Base-by-base conservation (phyloP, 2,888 invertebrate genomes). In the Brachycybe producta region DNA sequence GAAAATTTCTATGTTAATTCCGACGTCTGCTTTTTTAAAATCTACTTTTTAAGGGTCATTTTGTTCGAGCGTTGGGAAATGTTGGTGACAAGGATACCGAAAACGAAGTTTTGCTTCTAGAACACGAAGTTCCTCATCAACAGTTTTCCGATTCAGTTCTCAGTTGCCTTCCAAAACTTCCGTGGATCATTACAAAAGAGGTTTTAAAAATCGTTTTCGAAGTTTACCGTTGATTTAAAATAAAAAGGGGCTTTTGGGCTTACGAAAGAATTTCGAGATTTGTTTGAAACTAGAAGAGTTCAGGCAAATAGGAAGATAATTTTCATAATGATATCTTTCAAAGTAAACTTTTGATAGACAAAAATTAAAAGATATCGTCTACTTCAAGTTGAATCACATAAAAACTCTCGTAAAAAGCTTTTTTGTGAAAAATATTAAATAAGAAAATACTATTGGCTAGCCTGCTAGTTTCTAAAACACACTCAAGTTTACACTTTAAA, bases 111-210 rank as follows among this genome's bases (percentile, higher is more conserved):
- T 77, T 98, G 35, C 72, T 98, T 2, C 66, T 97, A 53, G 97
- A 98, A 62, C 94, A 98, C 64, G 97, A 97, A 67, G 84, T 98
- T 2, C 97, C 95, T 0, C 94, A 97, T 64, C 84, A 85, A 57
- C 79, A 85, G 57, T 98, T 98, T 70, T 91, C 94, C 1, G 87
- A 92, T 60, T 83, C 86, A 28, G 98, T 98, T 15, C 75, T 94
- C 1, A 80, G 80, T 50, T 97, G 88, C 64, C 72, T 98, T 39
- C 98, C 98, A 0, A 75, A 80, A 55, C 65, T 86, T 61, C 88
- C 92, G 24, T 95, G 94, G 92, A 68, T 73, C 23, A 91, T 95
- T 57, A 82, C 85, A 0, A 78, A 82, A 32, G 79, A 82, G 70
- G 88, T 84, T n/a, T n/a, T n/a, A 62, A 8, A 26, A 27, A 17